Conservation (phyloP, 2,797 vertebrate genomes). For the Bryconaethiops microstoma region DNA sequence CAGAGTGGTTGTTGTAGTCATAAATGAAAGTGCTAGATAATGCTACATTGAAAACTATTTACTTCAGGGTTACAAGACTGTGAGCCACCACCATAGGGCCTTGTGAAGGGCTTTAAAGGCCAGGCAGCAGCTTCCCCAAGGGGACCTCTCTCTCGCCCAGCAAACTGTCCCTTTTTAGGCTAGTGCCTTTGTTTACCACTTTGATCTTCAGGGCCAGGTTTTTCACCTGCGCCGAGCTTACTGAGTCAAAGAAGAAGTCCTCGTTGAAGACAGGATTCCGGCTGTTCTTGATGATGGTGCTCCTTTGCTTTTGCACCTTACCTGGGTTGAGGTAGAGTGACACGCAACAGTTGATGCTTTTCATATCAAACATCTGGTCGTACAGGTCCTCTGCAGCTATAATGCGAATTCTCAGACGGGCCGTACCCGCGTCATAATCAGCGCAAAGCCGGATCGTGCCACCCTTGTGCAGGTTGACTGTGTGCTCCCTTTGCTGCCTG, state of each 20-base stretch:
- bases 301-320: constrained; percentile 95
- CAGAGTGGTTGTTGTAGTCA: neutral
- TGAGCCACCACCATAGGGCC: neutral
- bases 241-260: constrained; percentile 96
- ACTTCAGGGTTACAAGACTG: constrained; percentile 21
- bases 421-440: constrained; percentile 85
- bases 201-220: constrained; percentile 92
- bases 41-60: constrained; percentile 28
- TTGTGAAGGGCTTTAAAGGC: constrained; percentile 61
- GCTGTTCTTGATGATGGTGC: constrained; percentile 97
- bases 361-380: constrained; percentile 83
- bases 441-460: constrained; percentile 85
- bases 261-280: constrained; percentile 95
- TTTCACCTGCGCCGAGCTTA: constrained; percentile 83
- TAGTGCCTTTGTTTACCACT: constrained; percentile 95
- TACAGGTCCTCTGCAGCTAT: constrained; percentile 89
- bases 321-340: constrained; percentile 92
- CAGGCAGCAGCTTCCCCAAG: constrained; percentile 82
- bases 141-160: constrained; percentile 91
- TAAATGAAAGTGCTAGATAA: constrained; percentile 1
- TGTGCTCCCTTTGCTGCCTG: constrained; percentile 72
- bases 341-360: constrained; percentile 95
- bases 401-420: constrained; percentile 86
- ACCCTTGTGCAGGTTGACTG: constrained; percentile 83
- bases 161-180: constrained; percentile 92